Evolutionary conservation across 2,113 vertebrate species (phyloP), one percentile per base, ranked within the genome.

Genomic region (Spea multiplicata): DNA sequence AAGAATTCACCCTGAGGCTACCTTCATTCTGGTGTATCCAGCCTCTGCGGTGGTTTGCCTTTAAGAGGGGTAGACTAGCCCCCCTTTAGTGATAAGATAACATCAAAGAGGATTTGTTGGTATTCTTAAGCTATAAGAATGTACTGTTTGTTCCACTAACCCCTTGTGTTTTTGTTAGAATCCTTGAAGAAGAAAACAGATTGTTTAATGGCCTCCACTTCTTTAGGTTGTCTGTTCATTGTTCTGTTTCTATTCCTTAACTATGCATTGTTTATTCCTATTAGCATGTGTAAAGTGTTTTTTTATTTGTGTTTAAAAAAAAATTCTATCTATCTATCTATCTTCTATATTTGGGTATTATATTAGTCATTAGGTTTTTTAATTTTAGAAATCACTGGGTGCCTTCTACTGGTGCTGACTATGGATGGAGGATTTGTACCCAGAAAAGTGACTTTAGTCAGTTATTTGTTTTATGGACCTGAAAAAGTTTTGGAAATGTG

Each of bases 61-160:
- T 53, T 50, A 12, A 30, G 57, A 66, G 30, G 48, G 48, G 57
- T 71, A 72, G 59, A 16, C 49, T 49, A 53, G 59, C 53, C 44
- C 53, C 48, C 66, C 55, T 8, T 71, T 71, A 53, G 47, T 16
- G 57, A 71, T 78, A 57, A 78, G 47, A n/a, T 59, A 47, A 71
- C 68, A 65, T 71, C 69, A 78, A 77, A 77, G 9, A 30, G 69
- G 5, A 46, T 55, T 67, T 76, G 44, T 78, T 71, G 70, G 68
- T 78, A 71, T 72, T 66, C 68, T 78, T 30, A 62, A 66, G 61
- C 59, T 55, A 78, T 64, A 71, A 71, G 59, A 52, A 50, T 66
- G 48, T 71, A 64, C 50, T 65, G 59, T 53, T 78, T 78, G 57
- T 71, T 78, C 52, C 68, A 78, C 66, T 13, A 49, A 62, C 53